phyloP scores from a whole-genome alignment of 2,113 vertebrate species.

The Misgurnus anguillicaudatus region DNA sequence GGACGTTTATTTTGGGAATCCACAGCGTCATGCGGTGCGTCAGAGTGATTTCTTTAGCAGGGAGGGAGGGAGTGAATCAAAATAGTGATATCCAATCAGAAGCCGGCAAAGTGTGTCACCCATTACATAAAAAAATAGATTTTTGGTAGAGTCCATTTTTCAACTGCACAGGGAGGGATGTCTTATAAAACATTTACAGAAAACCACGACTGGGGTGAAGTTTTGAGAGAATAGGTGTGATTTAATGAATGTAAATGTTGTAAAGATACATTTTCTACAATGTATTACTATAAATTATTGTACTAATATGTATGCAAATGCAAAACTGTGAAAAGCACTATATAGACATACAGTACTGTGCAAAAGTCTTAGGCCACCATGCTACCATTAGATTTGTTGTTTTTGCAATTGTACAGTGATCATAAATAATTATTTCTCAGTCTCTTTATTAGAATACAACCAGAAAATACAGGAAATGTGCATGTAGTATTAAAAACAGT shows the following conservation, averaged over 20 bases:
- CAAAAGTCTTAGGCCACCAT: no score
- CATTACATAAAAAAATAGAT: not conserved
- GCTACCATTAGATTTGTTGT: no score
- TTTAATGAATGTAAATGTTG: not conserved
- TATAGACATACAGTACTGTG: no score
- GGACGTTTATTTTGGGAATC: not conserved
- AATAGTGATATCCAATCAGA: constrained; percentile 12
- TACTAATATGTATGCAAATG: no score
- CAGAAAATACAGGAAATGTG: no score
- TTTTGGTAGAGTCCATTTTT: constrained; percentile 31
- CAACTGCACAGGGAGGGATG: not conserved
- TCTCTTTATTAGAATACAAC: no score
- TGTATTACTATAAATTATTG: no score
- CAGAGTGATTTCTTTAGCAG: not conserved
- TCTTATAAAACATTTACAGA: not conserved
- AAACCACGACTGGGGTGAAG: not conserved
- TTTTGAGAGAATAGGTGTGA: not conserved
- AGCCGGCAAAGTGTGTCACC: constrained; percentile 27
- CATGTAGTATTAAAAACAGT: no score
- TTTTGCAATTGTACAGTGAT: no score
- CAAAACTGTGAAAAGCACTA: no score
- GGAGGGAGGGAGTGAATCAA: not conserved
- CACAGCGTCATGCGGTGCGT: not conserved
- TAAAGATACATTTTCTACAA: no score
- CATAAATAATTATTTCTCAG: no score